Evolutionary conservation across 2,888 invertebrate genomes (phyloP), one percentile per base, ranked within the genome.

Genomic region (Pediacus dermestoides): DNA sequence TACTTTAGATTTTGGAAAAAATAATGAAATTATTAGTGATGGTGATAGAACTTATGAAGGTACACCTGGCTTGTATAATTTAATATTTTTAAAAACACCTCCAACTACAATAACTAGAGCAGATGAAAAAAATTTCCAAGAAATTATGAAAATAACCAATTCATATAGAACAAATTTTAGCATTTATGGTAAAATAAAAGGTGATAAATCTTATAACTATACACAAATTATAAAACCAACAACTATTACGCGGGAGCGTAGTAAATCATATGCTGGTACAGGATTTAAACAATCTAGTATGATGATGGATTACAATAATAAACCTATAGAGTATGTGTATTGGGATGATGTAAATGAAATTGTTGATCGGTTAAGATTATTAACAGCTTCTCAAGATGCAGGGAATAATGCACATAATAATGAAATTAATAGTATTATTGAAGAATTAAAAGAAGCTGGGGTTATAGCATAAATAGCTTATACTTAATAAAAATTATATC

Each of bases 371-470:
- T 37, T 64, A 26, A 37, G 47, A 36, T 39, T 65, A 22, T 35
- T 61, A 4, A 31, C 53, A 9, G 55, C 61, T 12, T 61, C 61
- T 13, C 44, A 55, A 51, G 26, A 44, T 31, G 58, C 58, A 13
- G 62, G 58, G 14, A 48, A 60, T 42, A 52, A 37, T 12, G 46
- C 42, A 26, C 59, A 59, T 39, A 37, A 48, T 30, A 61, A 61
- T 34, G 63, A 67, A 55, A 66, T 65, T 15, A 46, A 60, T 11
- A 56, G 63, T n/a, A 65, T 65, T 14, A 50, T 65, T 16, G 55
- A 61, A 44, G 58, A 56, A 48, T 39, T 53, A 41, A 38, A 33
- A 27, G 51, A 52, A 41, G 42, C 45, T 16, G 27, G n/a, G n/a
- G 40, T 47, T 31, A 44, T 46, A 31, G 18, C 16, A 39, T 39